Evolutionary conservation across 2,113 vertebrate species (phyloP).

Genomic region (Festucalex cinctus): DNA sequence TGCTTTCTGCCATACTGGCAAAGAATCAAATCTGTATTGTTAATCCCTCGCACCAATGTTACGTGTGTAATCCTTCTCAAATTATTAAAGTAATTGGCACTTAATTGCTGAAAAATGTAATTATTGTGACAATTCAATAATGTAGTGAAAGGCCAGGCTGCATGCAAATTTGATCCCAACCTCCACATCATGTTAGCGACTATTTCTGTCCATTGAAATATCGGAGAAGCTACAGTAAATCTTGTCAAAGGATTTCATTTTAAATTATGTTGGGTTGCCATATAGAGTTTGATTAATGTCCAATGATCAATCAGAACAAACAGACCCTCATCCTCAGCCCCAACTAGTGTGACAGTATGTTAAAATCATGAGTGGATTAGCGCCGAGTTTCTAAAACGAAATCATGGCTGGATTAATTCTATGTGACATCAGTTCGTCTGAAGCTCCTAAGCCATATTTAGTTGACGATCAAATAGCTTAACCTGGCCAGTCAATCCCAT

Average conservation of each 20-base stretch:
- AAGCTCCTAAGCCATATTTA: conserved; percentile 67
- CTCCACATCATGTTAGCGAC: neutral
- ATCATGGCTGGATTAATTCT: conserved; percentile 62
- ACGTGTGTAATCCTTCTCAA: conserved; percentile 3
- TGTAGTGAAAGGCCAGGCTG: neutral
- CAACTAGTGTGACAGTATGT: conserved; percentile 40
- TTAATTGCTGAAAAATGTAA: neutral
- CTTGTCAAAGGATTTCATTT: neutral
- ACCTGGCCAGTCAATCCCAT: conserved; percentile 65
- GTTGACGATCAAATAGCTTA: conserved; percentile 69
- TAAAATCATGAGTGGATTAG: conserved; percentile 65
- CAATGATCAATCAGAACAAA: conserved; percentile 25
- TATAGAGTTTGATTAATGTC: neutral
- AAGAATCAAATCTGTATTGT: neutral
- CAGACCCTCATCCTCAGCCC: neutral
- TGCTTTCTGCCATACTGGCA: neutral
- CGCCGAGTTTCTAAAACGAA: conserved; percentile 55
- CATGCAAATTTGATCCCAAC: neutral
- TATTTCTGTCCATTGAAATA: neutral
- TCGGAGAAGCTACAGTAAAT: neutral
- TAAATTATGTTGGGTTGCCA: neutral
- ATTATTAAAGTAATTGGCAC: conserved; percentile 5
- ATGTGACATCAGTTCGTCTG: conserved; percentile 60
- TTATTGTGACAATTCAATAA: neutral
- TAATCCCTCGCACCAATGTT: conserved; percentile 6